Evolutionary conservation across 2,113 vertebrate genomes (phyloP), one percentile per base, ranked within the genome.

Genomic region (Semnornis frantzii): DNA sequence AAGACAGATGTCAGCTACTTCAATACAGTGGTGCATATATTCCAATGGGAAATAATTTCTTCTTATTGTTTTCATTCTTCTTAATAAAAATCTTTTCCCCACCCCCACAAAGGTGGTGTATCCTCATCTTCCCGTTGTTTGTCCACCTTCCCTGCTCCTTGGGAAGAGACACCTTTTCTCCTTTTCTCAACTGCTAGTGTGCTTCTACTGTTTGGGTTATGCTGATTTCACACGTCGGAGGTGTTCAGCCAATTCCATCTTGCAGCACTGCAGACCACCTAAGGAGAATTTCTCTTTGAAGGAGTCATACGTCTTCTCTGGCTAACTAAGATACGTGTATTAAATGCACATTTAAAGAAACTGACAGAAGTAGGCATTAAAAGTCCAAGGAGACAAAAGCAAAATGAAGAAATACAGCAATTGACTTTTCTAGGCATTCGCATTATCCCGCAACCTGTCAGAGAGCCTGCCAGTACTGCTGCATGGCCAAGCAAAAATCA

Each of bases 101-200:
- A 3, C 4, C 11, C 1, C 7, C 21, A 24, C 21, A 11, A 1
- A 34, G 21, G 15, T 48, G 44, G 8, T 15, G 4, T 30, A 65
- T 17, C 19, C 9, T 91, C 13, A 27, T 66, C 30, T 62, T 70
- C 15, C 54, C 63, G 1, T n/a, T 73, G 25, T 30, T 87, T 76
- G 54, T 55, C 23, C 23, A 62, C 11, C 24, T 73, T 64, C 3
- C 17, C 27, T n/a, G 2, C 4, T 10, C 9, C 24, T 27, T 34
- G 20, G 30, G 55, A 89, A 73, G 12, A 50, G 12, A 18, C 19
- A 48, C 7, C 9, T 8, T 70, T 82, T 87, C 33, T 78, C 25
- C 20, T 82, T 44, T 46, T 19, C 23, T 82, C 39, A 58, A 39
- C 50, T 78, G 65, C 31, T 69, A 30, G 11, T 62, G 18, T 82